Evolutionary conservation across 2,797 vertebrate genomes (phyloP), one percentile per base, ranked within the genome.

Genomic region (Tragopan temminckii): DNA sequence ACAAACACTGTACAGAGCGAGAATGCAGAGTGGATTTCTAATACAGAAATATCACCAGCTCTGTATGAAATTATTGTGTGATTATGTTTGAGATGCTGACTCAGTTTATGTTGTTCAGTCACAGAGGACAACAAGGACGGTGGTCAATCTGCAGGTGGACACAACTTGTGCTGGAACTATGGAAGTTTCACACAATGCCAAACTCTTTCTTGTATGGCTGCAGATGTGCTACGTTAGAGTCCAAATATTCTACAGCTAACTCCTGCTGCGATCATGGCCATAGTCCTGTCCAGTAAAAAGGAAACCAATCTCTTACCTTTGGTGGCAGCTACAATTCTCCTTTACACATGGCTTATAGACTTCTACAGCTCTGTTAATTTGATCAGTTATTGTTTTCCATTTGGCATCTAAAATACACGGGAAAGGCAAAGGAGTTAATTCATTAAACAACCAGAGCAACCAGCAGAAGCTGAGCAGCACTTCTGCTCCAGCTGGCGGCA

Each of bases 261-360:
- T 40, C 29, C 23, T 25, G 45, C 45, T 33, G n/a, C 35, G 20
- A 42, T 53, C 66, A 1, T 3, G 7, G 25, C 72, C 46, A 71
- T 40, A 20, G 36, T 48, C 19, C 46, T n/a, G n/a, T 6, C n/a
- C 42, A n/a, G n/a, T 3, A 25, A 27, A 29, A 53, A 86, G n/a
- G 25, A 79, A 94, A 64, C 35, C 31, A 13, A 35, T 17, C 29
- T 96, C 97, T 95, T 94, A 99, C 99, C 98, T 97, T 23, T 97
- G 96, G 94, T 99, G 98, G 94, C 99, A 99, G 97, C 98, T 98
- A 88, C 99, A 99, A 95, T 99, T 99, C 85, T 90, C 97, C 87
- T 98, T 97, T 64, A 88, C 96, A 86, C 99, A 99, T 0, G 98
- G 97, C n/a, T 94, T 82, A 92, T 99, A 98, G 25, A 59, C 96